phyloP scores from a whole-genome alignment of 2,113 vertebrate genomes.

The Prietella phreatophila region DNA sequence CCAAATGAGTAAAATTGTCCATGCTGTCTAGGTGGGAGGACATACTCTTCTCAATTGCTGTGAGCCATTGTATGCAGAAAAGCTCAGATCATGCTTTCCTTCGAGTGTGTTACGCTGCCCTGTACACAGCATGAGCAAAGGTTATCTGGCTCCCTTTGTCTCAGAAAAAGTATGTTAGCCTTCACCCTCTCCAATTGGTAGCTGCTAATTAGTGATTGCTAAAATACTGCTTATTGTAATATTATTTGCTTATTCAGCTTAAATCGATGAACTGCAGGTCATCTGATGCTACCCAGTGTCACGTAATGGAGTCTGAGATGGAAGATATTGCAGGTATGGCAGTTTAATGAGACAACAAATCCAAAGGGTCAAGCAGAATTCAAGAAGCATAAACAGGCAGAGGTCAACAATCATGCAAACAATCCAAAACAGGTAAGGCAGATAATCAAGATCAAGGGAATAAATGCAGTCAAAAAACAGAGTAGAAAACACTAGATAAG shows the following conservation, averaged over 20 bases:
- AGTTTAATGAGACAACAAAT: too few relatives aligned
- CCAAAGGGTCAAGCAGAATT: too few relatives aligned
- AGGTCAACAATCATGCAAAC: too few relatives aligned
- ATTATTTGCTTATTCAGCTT: neutral
- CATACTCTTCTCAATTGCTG: neutral
- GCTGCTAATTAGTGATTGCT: neutral
- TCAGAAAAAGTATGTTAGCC: neutral
- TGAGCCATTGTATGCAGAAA: neutral
- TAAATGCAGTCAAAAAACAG: too few relatives aligned
- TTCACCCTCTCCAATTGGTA: neutral
- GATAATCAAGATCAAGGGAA: too few relatives aligned
- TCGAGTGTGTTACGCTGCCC: neutral
- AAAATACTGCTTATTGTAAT: neutral
- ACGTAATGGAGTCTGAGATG: too few relatives aligned
- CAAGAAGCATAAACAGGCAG: too few relatives aligned
- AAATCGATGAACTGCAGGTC: neutral
- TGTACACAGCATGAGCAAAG: neutral
- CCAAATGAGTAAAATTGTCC: neutral
- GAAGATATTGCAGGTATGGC: too few relatives aligned
- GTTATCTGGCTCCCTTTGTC: neutral
- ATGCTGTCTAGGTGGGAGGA: neutral
- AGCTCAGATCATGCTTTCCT: neutral
- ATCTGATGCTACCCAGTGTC: neutral
- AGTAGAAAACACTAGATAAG: too few relatives aligned
- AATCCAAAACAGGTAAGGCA: too few relatives aligned